Base-by-base conservation (phyloP, 2,797 vertebrate genomes). In the Molossus alvarezi region DNA sequence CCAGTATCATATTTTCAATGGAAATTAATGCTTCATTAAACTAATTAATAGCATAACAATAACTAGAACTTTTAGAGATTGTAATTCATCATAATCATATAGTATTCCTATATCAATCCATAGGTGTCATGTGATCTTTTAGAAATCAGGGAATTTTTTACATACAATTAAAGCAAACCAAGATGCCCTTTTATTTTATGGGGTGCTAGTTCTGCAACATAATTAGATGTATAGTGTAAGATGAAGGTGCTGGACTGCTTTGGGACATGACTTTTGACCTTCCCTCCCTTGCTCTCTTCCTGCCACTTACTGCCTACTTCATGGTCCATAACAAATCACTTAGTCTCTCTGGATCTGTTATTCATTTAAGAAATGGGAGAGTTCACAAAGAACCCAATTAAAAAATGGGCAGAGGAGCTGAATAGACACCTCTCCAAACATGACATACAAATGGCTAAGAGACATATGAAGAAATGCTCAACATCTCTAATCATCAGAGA, bases 11-110 rank as follows among this genome's bases (percentile, higher is more conserved):
- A 97, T 98, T 98, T 98, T 82, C 91, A 96, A 96, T 92, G 88
- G 87, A 95, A 96, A 97, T 87, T 67, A 98, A 97, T 92, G 90
- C 94, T 94, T 97, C 97, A 97, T 98, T 98, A 98, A 96, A 92
- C 76, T 98, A 98, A 98, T 98, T 98, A 98, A 98, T 95, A 97
- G 91, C n/a, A 72, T 1, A 37, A 95, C 0, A 37, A 96, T 97
- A 94, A 97, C 4, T 29, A 88, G 91, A 88, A 76, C 11, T 57
- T 89, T 91, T 95, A 96, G 82, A 85, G 67, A 91, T 33, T 27
- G 15, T 94, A 96, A 94, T 97, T 92, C 94, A 96, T 97, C 53
- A 20, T 87, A 14, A 20, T 92, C 12, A 1, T 62, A 1, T 0
- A 1, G 64, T 67, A 79, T 94, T 96, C 51, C 33, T 20, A 0